A percentile compares a stretch with the other conserved stretches of the same genome.
Conservation (phyloP, 2,888 invertebrate species). For the Dasypolia templi region DNA sequence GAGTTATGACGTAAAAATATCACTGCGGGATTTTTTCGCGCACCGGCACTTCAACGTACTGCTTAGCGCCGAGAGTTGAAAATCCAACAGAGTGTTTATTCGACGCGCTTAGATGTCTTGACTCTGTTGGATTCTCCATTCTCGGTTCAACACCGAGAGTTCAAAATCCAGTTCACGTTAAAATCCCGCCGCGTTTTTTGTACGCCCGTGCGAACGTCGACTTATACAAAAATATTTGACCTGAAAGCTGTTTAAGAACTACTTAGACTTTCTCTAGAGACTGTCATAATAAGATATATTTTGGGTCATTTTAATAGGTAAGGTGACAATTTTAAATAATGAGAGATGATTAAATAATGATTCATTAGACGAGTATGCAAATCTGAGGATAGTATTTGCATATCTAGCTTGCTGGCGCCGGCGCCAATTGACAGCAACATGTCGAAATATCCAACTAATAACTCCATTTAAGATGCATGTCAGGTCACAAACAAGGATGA, state of each 20-base stretch:
- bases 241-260: constrained; percentile 52
- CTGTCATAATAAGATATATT: constrained; percentile 19
- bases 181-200: too few relatives aligned
- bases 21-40: too few relatives aligned
- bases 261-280: constrained; percentile 44
- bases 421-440: constrained; percentile 26
- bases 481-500: not conserved
- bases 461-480: constrained; percentile 8
- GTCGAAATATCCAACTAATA: constrained; percentile 24
- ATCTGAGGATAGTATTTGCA: constrained; percentile 45
- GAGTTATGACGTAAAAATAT: not conserved
- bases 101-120: too few relatives aligned
- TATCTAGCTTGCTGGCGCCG: constrained; percentile 38
- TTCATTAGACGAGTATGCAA: constrained; percentile 34
- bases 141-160: too few relatives aligned
- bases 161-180: too few relatives aligned
- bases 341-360: too few relatives aligned
- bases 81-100: too few relatives aligned
- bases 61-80: too few relatives aligned
- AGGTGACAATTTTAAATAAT: constrained; percentile 41
- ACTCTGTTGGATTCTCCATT: too few relatives aligned
- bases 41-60: too few relatives aligned
- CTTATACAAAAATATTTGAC: constrained; percentile 33
- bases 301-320: constrained; percentile 29
- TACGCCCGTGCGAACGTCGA: too few relatives aligned